Evolutionary conservation across 1,140 invertebrate species (phyloP).

Genomic region (Heliothis subflexa): DNA sequence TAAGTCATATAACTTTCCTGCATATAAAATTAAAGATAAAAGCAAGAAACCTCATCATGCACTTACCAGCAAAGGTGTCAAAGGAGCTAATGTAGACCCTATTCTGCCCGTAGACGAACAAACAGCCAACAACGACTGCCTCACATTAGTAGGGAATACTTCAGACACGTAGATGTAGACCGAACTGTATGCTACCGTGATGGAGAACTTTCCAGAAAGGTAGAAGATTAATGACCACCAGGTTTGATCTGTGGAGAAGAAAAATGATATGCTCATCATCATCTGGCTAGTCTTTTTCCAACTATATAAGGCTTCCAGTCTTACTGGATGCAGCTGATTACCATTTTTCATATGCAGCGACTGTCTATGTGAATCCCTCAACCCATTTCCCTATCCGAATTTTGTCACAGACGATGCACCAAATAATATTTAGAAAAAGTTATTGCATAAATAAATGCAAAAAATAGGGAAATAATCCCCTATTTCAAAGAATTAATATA

Average conservation of each 20-base stretch:
- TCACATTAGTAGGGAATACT: constrained; percentile 89
- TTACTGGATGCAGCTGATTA: too few species aligned
- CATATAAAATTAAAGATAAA: neutral
- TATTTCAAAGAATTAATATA: neutral
- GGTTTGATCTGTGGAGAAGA: constrained; percentile 62
- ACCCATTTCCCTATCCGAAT: too few species aligned
- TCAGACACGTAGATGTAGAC: constrained; percentile 91
- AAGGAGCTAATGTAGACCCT: constrained; percentile 89
- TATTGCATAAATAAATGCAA: too few species aligned
- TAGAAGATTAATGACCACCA: constrained; percentile 85
- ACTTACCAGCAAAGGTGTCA: constrained; percentile 87
- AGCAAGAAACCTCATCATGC: neutral
- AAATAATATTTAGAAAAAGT: too few species aligned
- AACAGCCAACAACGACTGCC: constrained; percentile 88
- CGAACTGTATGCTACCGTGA: constrained; percentile 87
- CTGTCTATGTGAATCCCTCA: too few species aligned
- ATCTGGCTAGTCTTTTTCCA: neutral
- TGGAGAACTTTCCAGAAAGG: constrained; percentile 89
- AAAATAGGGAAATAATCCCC: too few species aligned
- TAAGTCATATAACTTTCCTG: neutral
- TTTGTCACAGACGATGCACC: too few species aligned
- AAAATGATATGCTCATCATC: neutral
- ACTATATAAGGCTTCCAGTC: neutral
- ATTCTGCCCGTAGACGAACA: constrained; percentile 90
- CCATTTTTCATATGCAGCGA: too few species aligned